Evolutionary conservation across 2,888 invertebrate genomes (phyloP).

Genomic region (Sylvicola cinctus): DNA sequence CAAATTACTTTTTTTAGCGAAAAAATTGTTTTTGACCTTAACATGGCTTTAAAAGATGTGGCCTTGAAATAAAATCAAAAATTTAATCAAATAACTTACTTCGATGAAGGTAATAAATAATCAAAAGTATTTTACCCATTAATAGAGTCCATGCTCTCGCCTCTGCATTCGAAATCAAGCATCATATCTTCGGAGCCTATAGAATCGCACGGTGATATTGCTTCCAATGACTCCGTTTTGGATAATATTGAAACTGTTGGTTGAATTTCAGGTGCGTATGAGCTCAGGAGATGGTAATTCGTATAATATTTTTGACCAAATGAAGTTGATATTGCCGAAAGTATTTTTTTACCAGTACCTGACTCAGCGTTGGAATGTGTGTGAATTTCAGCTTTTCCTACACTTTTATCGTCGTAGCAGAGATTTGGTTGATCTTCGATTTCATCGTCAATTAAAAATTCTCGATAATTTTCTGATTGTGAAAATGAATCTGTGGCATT

Average conservation of each 20-base stretch:
- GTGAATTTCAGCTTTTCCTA: conserved; percentile 9
- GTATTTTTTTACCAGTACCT: too few relatives aligned
- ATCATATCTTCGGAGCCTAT: conserved; percentile 74
- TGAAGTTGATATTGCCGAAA: too few relatives aligned
- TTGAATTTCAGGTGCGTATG: conserved; percentile 17
- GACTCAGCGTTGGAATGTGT: too few relatives aligned
- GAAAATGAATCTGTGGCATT: conserved; percentile 63
- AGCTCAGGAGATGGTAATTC: conserved; percentile 1
- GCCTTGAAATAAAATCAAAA: too few relatives aligned
- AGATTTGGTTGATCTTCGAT: conserved; percentile 79
- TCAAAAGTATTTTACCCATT: conserved; percentile 20
- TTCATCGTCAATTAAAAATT: conserved; percentile 72
- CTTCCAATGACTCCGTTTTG: conserved; percentile 53
- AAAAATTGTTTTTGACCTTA: too few relatives aligned
- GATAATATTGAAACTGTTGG: conserved; percentile 27
- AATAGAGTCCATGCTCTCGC: conserved; percentile 23
- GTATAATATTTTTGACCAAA: too few relatives aligned
- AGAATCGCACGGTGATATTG: conserved; percentile 63
- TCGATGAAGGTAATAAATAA: too few relatives aligned
- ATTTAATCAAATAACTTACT: too few relatives aligned
- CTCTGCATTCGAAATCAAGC: conserved; percentile 54
- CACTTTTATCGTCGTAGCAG: conserved; percentile 43
- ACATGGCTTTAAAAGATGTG: too few relatives aligned
- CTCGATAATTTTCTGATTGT: conserved; percentile 37
- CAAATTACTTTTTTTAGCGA: background rate